Conservation (phyloP, 1,140 invertebrate genomes). For the Zaprionus camerounensis region DNA sequence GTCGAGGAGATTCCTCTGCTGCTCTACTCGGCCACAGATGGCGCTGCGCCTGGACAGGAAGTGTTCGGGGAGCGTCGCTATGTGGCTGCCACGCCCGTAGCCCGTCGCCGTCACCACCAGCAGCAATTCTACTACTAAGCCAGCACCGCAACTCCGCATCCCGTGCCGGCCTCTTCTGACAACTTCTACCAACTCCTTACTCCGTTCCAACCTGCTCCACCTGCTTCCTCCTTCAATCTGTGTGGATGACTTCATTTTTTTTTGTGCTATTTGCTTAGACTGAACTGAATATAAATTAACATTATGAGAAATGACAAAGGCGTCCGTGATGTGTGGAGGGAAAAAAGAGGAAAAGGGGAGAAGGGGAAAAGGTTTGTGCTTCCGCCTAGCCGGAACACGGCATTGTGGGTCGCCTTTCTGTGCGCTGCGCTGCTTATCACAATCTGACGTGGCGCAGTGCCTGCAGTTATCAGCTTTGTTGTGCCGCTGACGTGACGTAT, state of each 20-base stretch:
- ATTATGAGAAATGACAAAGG: constrained; percentile 81
- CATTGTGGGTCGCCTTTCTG: constrained; percentile 13
- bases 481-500: constrained; percentile 79
- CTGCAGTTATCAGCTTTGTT: constrained; percentile 78
- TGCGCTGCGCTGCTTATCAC: constrained; percentile 37
- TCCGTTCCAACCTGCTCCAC: not conserved
- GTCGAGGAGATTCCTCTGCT: constrained; percentile 79
- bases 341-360: not conserved
- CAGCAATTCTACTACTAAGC: constrained; percentile 45
- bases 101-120: constrained; percentile 62
- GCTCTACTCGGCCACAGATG: constrained; percentile 75
- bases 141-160: not conserved
- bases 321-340: constrained; percentile 40
- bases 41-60: constrained; percentile 23
- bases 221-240: constrained; percentile 21
- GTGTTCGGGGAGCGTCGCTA: constrained; percentile 58
- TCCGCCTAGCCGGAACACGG: constrained; percentile 30
- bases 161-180: not conserved
- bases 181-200: not conserved
- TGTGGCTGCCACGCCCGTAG: constrained; percentile 65
- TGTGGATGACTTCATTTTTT: constrained; percentile 57
- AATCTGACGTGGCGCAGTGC: constrained; percentile 60
- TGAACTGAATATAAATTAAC: constrained; percentile 83
- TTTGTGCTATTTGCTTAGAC: constrained; percentile 65
- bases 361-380: constrained; percentile 16